Evolutionary conservation across 2,888 invertebrate species (phyloP).

Genomic region (Pimpla rufipes): DNA sequence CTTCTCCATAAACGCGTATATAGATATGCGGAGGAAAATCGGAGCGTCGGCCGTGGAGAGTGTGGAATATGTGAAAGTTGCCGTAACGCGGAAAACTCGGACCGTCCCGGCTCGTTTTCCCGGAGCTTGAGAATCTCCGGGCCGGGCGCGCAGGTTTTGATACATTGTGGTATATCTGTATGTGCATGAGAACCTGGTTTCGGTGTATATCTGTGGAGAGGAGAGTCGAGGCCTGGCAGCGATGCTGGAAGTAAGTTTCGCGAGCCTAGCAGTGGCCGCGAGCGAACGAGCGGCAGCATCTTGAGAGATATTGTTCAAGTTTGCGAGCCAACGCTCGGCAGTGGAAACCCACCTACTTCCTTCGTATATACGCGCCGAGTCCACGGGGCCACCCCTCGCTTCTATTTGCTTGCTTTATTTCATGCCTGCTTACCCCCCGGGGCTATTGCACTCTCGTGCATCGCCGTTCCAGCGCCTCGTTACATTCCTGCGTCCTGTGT

Average conservation of each 20-base stretch:
- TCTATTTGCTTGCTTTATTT: conserved; percentile 67
- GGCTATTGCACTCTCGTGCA: conserved; percentile 62
- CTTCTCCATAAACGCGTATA: conserved; percentile 1
- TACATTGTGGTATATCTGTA: conserved; percentile 11
- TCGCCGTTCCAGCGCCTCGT: conserved; percentile 14
- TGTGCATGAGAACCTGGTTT: no score
- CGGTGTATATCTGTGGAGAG: not conserved
- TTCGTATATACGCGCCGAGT: conserved; percentile 11
- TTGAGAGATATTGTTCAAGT: conserved; percentile 79
- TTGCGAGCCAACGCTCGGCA: conserved; percentile 67
- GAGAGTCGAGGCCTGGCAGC: conserved; percentile 19
- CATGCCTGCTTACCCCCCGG: conserved; percentile 63
- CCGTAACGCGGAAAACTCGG: conserved; percentile 68
- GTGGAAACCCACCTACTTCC: conserved; percentile 22
- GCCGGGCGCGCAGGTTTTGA: no score
- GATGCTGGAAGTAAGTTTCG: conserved; percentile 70
- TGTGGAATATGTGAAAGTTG: conserved; percentile 74
- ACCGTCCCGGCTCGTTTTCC: conserved; percentile 59
- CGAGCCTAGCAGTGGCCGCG: conserved; percentile 72
- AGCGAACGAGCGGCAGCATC: conserved; percentile 72
- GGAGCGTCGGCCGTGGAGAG: conserved; percentile 25
- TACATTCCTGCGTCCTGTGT: conserved; percentile 39
- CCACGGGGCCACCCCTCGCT: conserved; percentile 42
- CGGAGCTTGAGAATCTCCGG: conserved; percentile 36
- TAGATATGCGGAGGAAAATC: conserved; percentile 20